Evolutionary conservation across 2,888 invertebrate genomes (phyloP).

Genomic region (Monopis laevigella): DNA sequence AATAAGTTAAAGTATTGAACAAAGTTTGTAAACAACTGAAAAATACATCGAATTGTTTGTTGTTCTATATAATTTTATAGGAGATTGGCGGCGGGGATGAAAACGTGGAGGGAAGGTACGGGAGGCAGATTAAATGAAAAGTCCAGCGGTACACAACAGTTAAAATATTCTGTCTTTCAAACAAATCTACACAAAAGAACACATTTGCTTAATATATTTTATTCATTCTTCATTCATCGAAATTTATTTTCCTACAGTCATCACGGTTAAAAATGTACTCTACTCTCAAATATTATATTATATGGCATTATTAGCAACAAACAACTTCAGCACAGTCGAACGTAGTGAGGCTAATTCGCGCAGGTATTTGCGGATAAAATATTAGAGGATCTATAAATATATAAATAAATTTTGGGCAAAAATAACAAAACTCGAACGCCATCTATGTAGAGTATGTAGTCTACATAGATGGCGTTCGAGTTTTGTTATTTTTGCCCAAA

Average conservation of each 20-base stretch:
- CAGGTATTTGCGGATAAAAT: too few species aligned
- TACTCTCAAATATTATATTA: too few species aligned
- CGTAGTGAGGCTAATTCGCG: too few species aligned
- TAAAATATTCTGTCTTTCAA: conserved; percentile 34
- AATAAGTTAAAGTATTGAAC: too few species aligned
- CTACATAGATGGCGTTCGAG: too few species aligned
- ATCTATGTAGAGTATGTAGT: too few species aligned
- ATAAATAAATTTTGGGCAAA: too few species aligned
- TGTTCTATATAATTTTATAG: conserved; percentile 46
- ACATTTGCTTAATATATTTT: conserved; percentile 42
- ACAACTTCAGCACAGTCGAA: too few species aligned
- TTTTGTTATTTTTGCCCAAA: too few species aligned
- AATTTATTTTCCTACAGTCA: conserved; percentile 14
- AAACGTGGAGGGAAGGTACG: conserved; percentile 4
- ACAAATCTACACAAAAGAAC: conserved; percentile 32
- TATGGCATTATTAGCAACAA: too few species aligned
- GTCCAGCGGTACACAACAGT: conserved; percentile 28
- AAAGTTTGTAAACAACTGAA: conserved; percentile 30
- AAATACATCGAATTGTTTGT: conserved; percentile 35
- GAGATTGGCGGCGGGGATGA: conserved; percentile 20
- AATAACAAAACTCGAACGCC: too few species aligned
- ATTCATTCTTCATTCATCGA: conserved; percentile 28
- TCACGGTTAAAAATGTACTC: conserved; percentile 14
- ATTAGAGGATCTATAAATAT: too few species aligned
- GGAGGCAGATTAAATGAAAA: conserved; percentile 34